Evolutionary conservation across 1,140 invertebrate genomes (phyloP), one percentile per base, ranked within the genome.

Genomic region (Nymphalis io): DNA sequence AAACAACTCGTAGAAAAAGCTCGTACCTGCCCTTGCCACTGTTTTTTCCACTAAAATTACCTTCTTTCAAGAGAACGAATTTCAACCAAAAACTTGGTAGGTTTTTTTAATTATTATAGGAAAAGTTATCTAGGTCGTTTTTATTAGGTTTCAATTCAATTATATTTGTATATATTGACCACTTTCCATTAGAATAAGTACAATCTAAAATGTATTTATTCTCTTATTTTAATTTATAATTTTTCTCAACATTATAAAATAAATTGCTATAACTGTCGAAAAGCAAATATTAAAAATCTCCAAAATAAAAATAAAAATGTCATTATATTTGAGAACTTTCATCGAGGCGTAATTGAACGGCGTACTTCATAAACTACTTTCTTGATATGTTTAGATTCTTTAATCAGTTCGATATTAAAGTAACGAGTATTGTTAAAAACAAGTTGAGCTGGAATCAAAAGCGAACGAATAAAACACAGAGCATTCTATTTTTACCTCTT

Each of bases 1-100:
- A 83, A 80, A 83, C 75, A 77, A 79, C 68, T 76, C 69, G 64
- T 68, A 69, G 58, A 62, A 60, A 38, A 55, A 21, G 38, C 48
- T 58, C 33, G 65, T 66, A 64, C 72, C 60, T 69, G 61, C 62
- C 57, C 60, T 73, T 72, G 66, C 62, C 62, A 55, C 66, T 69
- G 64, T 73, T 64, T 55, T 63, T 72, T 59, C n/a, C 33, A 53
- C 33, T 57, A 60, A 62, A 69, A 69, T 57, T 62, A 60, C 67
- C 51, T 62, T 62, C 59, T 27, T 69, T 62, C 57, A 60, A 58
- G 51, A 55, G 51, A 59, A 64, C 40, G 57, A 55, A 27, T 70
- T 60, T 60, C 33, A 53, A 58, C 68, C 27, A 20, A 70, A 63
- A 70, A 69, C 68, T 64, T 64, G 33, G 62, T 53, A 63, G 53